Evolutionary conservation across 2,113 vertebrate genomes (phyloP).

Genomic region (human): GRCh38 chr11:30963501-30964000

Average conservation of each 20-base stretch:
- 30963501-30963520: not conserved
- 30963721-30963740: not conserved
- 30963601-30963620: not conserved
- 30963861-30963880: not conserved
- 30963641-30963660: not conserved
- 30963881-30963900: not conserved
- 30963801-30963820: not conserved
- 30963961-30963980: not conserved
- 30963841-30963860: not conserved
- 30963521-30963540: rapidly evolving
- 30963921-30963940: not conserved
- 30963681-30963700: not conserved
- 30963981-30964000: not conserved
- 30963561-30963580: not conserved
- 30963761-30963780: not conserved
- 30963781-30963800: not conserved
- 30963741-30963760: not conserved
- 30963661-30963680: not conserved
- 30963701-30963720: not conserved
- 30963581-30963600: not conserved
- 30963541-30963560: not conserved
- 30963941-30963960: not conserved
- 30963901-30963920: not conserved
- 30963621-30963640: not conserved
- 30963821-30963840: not conserved